A percentile compares a stretch with the other conserved stretches of the same genome.
Conservation (phyloP, 2,888 invertebrate genomes). For the Aspidiotus rigidus region DNA sequence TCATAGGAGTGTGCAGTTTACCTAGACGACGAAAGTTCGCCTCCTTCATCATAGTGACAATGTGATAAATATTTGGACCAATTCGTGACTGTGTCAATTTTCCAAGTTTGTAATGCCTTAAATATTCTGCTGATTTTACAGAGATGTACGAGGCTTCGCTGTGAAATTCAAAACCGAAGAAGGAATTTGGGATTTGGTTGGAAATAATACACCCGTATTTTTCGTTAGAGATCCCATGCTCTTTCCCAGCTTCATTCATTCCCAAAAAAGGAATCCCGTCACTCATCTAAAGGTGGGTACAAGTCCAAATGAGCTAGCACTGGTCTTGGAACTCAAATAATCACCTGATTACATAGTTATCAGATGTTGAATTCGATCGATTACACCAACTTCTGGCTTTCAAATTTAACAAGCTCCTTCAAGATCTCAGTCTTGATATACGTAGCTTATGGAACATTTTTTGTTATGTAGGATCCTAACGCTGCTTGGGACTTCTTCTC, state of each 20-base stretch:
- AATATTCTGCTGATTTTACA: slow-evolving; percentile 38
- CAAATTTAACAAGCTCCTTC: no score
- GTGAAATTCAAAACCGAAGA: slow-evolving; percentile 89
- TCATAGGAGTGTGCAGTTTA: no score
- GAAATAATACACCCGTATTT: slow-evolving; percentile 87
- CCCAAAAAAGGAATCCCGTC: slow-evolving; percentile 90
- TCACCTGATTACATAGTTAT: no score
- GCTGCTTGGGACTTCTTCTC: slow-evolving; percentile 96
- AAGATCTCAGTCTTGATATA: no score
- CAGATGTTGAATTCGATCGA: no score
- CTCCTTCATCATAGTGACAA: no score
- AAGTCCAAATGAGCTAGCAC: no score
- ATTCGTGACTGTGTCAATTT: not conserved
- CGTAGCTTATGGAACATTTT: no score
- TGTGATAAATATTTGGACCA: no score
- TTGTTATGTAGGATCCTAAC: slow-evolving; percentile 58
- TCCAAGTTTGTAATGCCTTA: not conserved
- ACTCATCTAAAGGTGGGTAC: slow-evolving; percentile 65
- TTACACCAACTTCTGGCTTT: no score
- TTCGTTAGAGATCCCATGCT: slow-evolving; percentile 82
- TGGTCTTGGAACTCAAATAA: no score
- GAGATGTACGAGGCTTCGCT: slow-evolving; percentile 88
- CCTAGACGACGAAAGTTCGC: no score
- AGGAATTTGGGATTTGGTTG: slow-evolving; percentile 88
- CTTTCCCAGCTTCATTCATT: slow-evolving; percentile 93